A percentile compares a stretch with the other conserved stretches of the same genome.
These are phyloP conservation scores for Lycophotia porphyrea DNA, from an alignment of 2,888 invertebrate genomes.

Conservation along the genomic window DNA sequence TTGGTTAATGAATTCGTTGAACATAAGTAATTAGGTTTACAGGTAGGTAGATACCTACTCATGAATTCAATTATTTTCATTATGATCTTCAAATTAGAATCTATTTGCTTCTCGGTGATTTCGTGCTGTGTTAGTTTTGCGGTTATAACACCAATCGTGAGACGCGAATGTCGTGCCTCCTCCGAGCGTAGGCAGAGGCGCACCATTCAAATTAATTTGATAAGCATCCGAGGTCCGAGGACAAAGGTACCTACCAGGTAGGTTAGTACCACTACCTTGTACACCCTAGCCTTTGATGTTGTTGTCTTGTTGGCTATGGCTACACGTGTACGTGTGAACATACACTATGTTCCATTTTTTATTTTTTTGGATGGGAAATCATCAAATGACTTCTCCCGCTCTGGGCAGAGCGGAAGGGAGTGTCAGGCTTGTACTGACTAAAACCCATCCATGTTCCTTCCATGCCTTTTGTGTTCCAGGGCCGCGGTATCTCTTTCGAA, in stretches of 20 bases:
- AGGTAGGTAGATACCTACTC: not conserved
- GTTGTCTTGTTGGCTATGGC: not conserved
- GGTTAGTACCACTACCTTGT: not conserved
- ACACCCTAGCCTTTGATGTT: not conserved
- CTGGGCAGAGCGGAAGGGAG: too few relatives aligned
- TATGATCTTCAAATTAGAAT: constrained; percentile 10
- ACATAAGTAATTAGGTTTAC: not conserved
- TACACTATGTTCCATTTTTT: too few relatives aligned
- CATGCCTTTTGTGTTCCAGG: too few relatives aligned
- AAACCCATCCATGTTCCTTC: too few relatives aligned
- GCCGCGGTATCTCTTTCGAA: too few relatives aligned
- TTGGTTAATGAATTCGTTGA: not conserved
- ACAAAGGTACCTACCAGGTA: not conserved
- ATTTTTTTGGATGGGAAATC: too few relatives aligned
- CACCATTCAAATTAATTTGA: constrained; percentile 42
- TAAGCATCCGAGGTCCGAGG: constrained; percentile 21
- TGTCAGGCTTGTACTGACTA: too few relatives aligned
- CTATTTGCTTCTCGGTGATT: constrained; percentile 20
- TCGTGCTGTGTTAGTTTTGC: constrained; percentile 4
- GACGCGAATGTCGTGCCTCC: constrained; percentile 34
- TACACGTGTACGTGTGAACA: not conserved
- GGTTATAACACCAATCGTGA: constrained; percentile 47
- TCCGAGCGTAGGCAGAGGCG: not conserved
- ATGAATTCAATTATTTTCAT: constrained; percentile 1
- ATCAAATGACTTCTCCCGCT: too few relatives aligned